Evolutionary conservation across 2,113 vertebrate genomes (phyloP), one percentile per base, ranked within the genome.

Genomic region (Catharus fuscescens): DNA sequence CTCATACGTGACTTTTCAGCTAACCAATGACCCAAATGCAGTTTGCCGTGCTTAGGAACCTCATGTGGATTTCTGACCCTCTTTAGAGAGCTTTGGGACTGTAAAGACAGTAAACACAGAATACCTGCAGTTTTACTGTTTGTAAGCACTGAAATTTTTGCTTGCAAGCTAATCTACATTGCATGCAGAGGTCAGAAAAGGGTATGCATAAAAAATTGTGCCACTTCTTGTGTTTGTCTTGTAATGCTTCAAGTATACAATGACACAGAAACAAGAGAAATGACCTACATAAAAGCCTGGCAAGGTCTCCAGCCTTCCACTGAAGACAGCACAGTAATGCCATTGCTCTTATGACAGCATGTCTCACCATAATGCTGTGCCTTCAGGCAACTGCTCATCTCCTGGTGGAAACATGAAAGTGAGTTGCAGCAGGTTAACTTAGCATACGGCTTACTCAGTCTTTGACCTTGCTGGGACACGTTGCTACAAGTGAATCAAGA

Each of bases 11-110:
- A 73, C 79, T 92, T 90, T 77, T 88, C 87, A 93, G 78, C 74
- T 82, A 96, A 92, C 50, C 62, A 82, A 14, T 80, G 91, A 96
- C 91, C 95, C 59, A 85, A 91, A 95, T 73, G 42, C 66, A 59
- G 50, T 45, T 82, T 54, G 45, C 14, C 0, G 1, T 76, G 32
- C 71, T 94, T 65, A 85, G 42, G 42, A 82, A 57, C 66, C 38
- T 85, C 93, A 50, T 92, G 91, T 86, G 93, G 71, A 92, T 93
- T 88, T 95, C 90, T 91, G 70, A 73, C 81, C 62, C 47, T 92
- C 74, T 91, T 93, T 56, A 90, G 71, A n/a, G 71, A 91, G 54
- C 47, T 79, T 73, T 80, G 69, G 62, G 70, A 61, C 53, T 61
- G 32, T 25, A 73, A 76, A 92, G 59, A 60, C 42, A 70, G 42